These are phyloP conservation scores for Liodrosophila aerea DNA, from an alignment of 2,888 invertebrate species.

Conservation along the genomic window DNA sequence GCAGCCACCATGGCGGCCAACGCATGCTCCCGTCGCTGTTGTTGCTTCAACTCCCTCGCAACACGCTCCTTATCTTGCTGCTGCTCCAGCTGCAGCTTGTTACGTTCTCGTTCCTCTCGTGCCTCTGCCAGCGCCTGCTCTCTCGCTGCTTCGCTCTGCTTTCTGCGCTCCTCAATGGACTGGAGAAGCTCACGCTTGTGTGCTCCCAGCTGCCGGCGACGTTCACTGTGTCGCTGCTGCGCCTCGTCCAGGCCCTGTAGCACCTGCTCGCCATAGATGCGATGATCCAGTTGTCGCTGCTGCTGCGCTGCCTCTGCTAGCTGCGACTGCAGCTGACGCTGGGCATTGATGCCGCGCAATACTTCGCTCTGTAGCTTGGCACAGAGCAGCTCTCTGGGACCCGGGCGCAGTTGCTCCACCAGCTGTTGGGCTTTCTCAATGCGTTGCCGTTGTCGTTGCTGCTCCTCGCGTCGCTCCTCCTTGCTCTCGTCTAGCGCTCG, in stretches of 20 bases:
- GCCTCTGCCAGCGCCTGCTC: conserved; percentile 58
- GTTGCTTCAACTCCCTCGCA: conserved; percentile 66
- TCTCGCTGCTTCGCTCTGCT: conserved; percentile 51
- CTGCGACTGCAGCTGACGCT: conserved; percentile 73
- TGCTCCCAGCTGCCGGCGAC: conserved; percentile 60
- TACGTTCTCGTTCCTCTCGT: conserved; percentile 56
- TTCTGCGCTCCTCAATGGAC: conserved; percentile 73
- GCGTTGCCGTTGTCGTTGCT: conserved; percentile 62
- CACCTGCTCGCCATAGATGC: conserved; percentile 78
- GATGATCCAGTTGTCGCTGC: conserved; percentile 71
- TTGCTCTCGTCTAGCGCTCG: conserved; percentile 42
- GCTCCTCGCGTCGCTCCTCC: conserved; percentile 80
- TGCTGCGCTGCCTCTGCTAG: conserved; percentile 68
- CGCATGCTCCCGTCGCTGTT: conserved; percentile 66
- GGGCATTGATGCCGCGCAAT: conserved; percentile 76
- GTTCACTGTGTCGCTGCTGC: conserved; percentile 73
- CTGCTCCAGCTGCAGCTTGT: conserved; percentile 76
- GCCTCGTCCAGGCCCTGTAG: conserved; percentile 80
- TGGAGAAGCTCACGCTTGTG: conserved; percentile 74
- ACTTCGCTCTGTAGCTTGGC: conserved; percentile 81
- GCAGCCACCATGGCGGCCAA: conserved; percentile 52
- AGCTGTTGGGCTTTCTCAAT: conserved; percentile 78
- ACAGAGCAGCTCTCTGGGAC: conserved; percentile 78
- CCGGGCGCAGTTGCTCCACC: conserved; percentile 77
- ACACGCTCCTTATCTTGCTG: conserved; percentile 80